Evolutionary conservation across 2,888 invertebrate species (phyloP), one percentile per base, ranked within the genome.

Genomic region (Drosophila quinaria): DNA sequence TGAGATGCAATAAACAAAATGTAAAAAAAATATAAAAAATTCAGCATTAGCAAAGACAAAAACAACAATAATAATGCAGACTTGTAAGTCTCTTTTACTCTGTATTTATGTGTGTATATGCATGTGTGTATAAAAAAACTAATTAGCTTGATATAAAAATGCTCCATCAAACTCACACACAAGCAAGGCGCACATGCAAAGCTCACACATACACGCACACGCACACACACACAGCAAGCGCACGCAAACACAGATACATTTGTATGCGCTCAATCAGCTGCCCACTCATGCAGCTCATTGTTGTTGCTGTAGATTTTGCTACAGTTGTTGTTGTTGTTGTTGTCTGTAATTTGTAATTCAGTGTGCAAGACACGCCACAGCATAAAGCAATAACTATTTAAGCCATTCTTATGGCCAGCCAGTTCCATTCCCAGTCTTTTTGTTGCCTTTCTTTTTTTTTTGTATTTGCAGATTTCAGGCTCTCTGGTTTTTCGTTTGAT

Each of bases 91-190:
- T 50, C 22, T 25, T 10, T n/a, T 29, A 59, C n/a, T 33, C 31
- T 25, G 15, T 6, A 4, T 4, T 6, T 37, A 0, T 33, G 41
- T 19, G 8, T 62, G 1, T 47, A n/a, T 56, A 13, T 49, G n/a
- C n/a, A n/a, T n/a, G 29, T 79, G 59, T 64, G 50, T 46, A 42
- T 25, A 49, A 74, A 69, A 69, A 58, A 85, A 54, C 70, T 73
- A 64, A 81, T 76, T 81, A 78, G 67, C 73, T 84, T 68, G 76
- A 85, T 76, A 75, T 70, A 64, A 50, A 85, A 74, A 60, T 70
- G 69, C 44, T 71, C 55, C 67, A 69, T 64, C 59, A 62, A 55
- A 31, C 17, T 44, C n/a, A 22, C 22, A 47, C 42, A 47, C 37
- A 44, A 19, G 13, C 25, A 64, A 9, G 39, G 33, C 29, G 47